Evolutionary conservation across 2,797 vertebrate species (phyloP).

Genomic region (Squalus acanthias): DNA sequence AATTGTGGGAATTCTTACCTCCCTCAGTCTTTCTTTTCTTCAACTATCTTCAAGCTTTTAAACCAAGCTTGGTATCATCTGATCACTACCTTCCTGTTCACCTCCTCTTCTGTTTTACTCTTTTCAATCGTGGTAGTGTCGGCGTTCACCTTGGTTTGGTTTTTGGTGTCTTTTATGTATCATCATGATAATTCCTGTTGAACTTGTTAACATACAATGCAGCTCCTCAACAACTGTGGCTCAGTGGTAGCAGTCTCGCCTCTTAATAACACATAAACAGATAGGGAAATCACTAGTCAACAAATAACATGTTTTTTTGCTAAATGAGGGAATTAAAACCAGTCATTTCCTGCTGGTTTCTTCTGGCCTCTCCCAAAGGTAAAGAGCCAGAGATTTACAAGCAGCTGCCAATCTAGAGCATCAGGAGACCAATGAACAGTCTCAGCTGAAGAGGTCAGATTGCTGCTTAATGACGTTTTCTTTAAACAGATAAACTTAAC

Average conservation of each 20-base stretch:
- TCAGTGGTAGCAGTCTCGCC: not conserved
- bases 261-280: not conserved
- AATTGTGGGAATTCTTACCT: too few relatives aligned
- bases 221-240: not conserved
- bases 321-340: not conserved
- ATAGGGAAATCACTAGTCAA: not conserved
- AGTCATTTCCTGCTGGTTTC: not conserved
- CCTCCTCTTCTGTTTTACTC: not conserved
- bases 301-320: too few relatives aligned
- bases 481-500: not conserved
- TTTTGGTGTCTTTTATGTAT: not conserved
- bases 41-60: not conserved
- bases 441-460: not conserved
- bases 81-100: not conserved
- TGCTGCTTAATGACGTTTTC: not conserved
- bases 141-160: not conserved
- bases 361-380: not conserved
- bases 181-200: not conserved
- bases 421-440: not conserved
- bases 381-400: not conserved
- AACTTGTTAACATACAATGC: not conserved
- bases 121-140: not conserved
- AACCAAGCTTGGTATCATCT: not conserved
- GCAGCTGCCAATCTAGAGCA: not conserved
- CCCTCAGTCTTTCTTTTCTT: not conserved